Evolutionary conservation across 2,113 vertebrate species (phyloP).

Genomic region (Trogon melanurus): DNA sequence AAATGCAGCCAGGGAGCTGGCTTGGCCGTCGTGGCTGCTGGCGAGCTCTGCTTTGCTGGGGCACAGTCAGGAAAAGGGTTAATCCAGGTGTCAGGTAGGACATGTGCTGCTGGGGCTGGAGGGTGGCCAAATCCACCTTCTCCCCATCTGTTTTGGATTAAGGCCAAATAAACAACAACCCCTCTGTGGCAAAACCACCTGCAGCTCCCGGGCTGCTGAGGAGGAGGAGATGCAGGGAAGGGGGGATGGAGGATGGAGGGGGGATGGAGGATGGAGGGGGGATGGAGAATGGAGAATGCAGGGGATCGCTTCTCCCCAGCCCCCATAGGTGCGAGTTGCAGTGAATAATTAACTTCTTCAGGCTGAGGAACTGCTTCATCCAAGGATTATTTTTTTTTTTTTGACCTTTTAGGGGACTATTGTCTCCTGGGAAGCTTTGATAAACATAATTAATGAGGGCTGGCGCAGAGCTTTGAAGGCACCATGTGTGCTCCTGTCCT

Average conservation of each 20-base stretch:
- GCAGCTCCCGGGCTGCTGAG: background rate
- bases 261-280: background rate
- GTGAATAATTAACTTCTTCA: conserved; percentile 29
- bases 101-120: conserved; percentile 17
- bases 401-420: conserved; percentile 11
- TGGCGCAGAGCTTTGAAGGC: background rate
- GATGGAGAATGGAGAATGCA: background rate
- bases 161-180: background rate
- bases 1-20: background rate
- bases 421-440: conserved; percentile 19
- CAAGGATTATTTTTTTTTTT: background rate
- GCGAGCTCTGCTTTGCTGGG: accelerated
- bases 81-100: conserved; percentile 41
- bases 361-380: background rate
- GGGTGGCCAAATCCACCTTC: conserved; percentile 33
- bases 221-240: background rate
- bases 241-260: background rate
- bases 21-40: background rate
- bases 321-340: accelerated
- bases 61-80: background rate
- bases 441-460: background rate
- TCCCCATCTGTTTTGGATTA: conserved; percentile 51
- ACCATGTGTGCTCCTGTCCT: background rate
- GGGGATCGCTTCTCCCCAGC: background rate
- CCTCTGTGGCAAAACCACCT: conserved; percentile 29